Base-by-base conservation (phyloP, 2,113 vertebrate genomes). In the Brachypteracias leptosomus region DNA sequence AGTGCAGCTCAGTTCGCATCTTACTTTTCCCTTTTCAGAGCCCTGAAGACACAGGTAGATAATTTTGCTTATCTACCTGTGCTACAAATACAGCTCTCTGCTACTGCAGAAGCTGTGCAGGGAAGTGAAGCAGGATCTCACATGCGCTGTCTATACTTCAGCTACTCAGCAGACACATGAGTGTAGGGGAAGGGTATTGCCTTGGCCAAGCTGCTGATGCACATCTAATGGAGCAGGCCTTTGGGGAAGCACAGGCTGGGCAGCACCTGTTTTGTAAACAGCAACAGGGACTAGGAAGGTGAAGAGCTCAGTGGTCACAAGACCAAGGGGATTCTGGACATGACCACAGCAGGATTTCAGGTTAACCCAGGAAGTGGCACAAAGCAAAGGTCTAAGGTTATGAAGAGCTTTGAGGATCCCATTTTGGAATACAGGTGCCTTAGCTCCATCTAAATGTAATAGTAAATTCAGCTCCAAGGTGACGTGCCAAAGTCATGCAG, bases 221-320 rank as follows among this genome's bases (percentile, higher is more conserved):
- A 72, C n/a, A 6, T 4, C 28, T 71, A 22, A 10, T 2, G 15
- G 24, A 65, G 31, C 31, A n/a, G 25, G 35, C 9, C 2, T 33
- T 47, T 35, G 20, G 31, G 51, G 52, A 55, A 65, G 29, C 57
- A 65, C 22, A 29, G 28, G 7, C 40, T 65, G 67, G 33, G 67
- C 38, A 87, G 55, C 15, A 57, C 28, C 42, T 4, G 2, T 24
- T 36, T 66, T 68, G 38, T 52, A 49, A 42, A 25, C 18, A 84
- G 51, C 7, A 9, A 31, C 38, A 58, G 46, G 42, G 51, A 21
- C 58, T 22, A 17, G 44, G 31, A 73, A 78, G 46, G 14, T n/a
- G 10, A 74, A n/a, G 0, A 0, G 20, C 31, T 87, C 59, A 1
- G 9, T 35, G 33, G 22, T 22, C 16, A 59, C 2, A 3, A 61